These are phyloP conservation scores for Drosophila watanabei DNA, from an alignment of 1,140 invertebrate species.

Conservation along the genomic window DNA sequence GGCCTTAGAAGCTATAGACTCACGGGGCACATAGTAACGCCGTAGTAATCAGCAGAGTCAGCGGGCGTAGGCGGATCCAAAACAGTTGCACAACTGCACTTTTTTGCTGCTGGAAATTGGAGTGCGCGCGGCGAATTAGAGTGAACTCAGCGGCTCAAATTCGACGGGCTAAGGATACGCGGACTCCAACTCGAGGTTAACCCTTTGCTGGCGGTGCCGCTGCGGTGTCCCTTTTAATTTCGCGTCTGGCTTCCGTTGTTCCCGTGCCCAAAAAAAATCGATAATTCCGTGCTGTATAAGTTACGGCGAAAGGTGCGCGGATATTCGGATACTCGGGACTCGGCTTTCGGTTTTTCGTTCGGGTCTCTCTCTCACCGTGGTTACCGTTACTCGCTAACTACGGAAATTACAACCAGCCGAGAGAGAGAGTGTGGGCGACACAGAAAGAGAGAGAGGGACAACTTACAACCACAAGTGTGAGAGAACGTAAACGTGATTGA, in stretches of 20 bases:
- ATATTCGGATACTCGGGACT: conserved; percentile 35
- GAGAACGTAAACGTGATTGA: conserved; percentile 72
- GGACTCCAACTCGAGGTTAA: not conserved
- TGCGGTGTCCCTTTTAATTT: conserved; percentile 57
- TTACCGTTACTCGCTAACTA: conserved; percentile 25
- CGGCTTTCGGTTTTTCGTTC: conserved; percentile 31
- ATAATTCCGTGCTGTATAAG: conserved; percentile 83
- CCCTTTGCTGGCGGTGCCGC: conserved; percentile 15
- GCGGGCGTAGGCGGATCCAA: conserved; percentile 39
- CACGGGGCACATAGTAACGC: conserved; percentile 22
- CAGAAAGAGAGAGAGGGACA: not conserved
- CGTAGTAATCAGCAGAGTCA: conserved; percentile 31
- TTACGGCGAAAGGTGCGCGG: conserved; percentile 80
- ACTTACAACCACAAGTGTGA: conserved; percentile 14
- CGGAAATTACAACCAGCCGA: conserved; percentile 52
- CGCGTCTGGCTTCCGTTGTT: conserved; percentile 70
- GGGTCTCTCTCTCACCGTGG: conserved; percentile 10
- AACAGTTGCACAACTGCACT: conserved; percentile 36
- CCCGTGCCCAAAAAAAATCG: conserved; percentile 63
- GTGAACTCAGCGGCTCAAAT: not conserved
- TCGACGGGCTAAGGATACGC: conserved; percentile 12
- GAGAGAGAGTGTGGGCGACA: conserved; percentile 15
- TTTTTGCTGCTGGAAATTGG: conserved; percentile 1
- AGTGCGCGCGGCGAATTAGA: not conserved
- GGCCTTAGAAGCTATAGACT: conserved; percentile 9